Base-by-base conservation (phyloP, 1,140 invertebrate genomes). In the Lepidurus apus region DNA sequence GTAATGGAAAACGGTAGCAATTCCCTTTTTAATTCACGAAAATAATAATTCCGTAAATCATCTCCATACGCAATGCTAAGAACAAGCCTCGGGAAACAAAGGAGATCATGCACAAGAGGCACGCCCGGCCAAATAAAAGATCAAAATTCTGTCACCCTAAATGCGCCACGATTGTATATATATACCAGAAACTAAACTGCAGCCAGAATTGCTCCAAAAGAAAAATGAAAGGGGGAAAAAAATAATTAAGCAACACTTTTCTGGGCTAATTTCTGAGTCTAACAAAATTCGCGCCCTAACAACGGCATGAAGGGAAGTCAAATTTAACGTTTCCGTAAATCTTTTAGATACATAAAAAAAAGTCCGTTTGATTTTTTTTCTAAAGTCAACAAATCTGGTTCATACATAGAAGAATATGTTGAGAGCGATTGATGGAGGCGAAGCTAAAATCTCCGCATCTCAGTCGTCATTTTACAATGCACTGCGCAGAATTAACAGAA, bases 31-130 rank as follows among this genome's bases (percentile, higher is more conserved):
- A 7, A n/a, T 65, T 65, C 8, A 65, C 1, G 17, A 65, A 13
- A 65, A 13, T 65, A 13, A 65, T 65, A 65, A n/a, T 65, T 65
- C 34, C 26, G 26, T 26, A 26, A 34, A 34, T 34, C 17, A 21
- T 65, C 21, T 65, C 17, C 53, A 65, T 65, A 65, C 21, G 17
- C 53, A 65, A 17, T 13, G 53, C 53, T 65, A 65, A 65, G 17
- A 21, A 65, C 17, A 65, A 65, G 53, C 53, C 53, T 65, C 53
- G 21, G 21, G 21, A 21, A 34, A 21, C 17, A 65, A 65, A 65
- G 53, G 53, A 65, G 53, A 65, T 65, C 53, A 65, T 65, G 53
- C 53, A 65, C n/a, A 13, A 65, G 53, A 65, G 53, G 53, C 53
- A 65, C 53, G 53, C 53, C 53, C 53, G 53, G 17, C 53, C 53